Evolutionary conservation across 1,140 invertebrate species (phyloP).

Genomic region (Drosophila saltans): DNA sequence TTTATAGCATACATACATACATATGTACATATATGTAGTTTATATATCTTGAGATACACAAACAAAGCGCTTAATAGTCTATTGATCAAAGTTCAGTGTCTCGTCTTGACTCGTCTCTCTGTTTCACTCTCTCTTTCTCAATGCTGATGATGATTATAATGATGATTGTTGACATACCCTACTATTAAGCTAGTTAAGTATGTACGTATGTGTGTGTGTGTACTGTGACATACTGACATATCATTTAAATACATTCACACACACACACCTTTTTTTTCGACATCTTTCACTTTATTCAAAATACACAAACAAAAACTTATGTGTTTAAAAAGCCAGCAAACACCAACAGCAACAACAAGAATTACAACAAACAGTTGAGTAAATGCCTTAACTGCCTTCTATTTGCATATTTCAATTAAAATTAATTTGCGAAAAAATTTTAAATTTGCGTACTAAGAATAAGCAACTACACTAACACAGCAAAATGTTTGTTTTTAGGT

Average conservation of each 20-base stretch:
- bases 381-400: slow-evolving; percentile 27
- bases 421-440: slow-evolving; percentile 43
- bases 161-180: slow-evolving; percentile 11
- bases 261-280: background rate
- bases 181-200: slow-evolving; percentile 7
- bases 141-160: background rate
- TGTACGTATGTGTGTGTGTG: background rate
- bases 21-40: too few species aligned
- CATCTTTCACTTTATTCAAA: background rate
- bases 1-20: too few species aligned
- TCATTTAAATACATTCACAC: too few species aligned
- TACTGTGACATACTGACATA: too few species aligned
- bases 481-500: too few species aligned
- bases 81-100: slow-evolving; percentile 3
- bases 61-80: background rate
- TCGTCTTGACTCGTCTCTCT: background rate
- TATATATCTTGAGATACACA: background rate
- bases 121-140: background rate
- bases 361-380: slow-evolving; percentile 4
- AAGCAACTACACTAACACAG: too few species aligned
- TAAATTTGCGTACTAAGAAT: too few species aligned
- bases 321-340: background rate
- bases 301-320: background rate
- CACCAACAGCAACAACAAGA: background rate
- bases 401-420: slow-evolving; percentile 63